Conservation (phyloP, 2,113 vertebrate species). For the Psilopogon haemacephalus region DNA sequence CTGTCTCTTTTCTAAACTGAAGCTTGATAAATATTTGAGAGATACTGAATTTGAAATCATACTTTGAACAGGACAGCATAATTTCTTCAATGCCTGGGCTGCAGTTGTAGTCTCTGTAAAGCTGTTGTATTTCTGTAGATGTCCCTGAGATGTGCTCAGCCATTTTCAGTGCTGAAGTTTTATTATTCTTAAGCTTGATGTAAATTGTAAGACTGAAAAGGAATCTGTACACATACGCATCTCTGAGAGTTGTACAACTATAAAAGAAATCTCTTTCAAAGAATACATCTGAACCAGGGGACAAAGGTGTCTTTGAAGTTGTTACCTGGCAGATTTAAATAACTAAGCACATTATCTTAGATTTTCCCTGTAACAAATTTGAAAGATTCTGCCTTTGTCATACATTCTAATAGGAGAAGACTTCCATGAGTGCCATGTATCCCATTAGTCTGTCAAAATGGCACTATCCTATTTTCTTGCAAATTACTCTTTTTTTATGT, state of each 20-base stretch:
- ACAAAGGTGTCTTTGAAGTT: not conserved
- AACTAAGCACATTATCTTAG: not conserved
- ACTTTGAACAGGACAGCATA: not conserved
- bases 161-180: not conserved
- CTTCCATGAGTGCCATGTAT: not conserved
- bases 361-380: not conserved
- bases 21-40: not conserved
- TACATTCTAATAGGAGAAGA: not conserved
- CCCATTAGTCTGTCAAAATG: conserved; percentile 14
- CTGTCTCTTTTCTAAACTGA: not conserved
- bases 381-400: not conserved
- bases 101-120: not conserved
- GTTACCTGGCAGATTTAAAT: not conserved
- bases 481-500: not conserved
- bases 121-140: not conserved
- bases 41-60: not conserved
- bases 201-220: not conserved
- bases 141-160: not conserved
- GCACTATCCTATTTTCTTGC: not conserved
- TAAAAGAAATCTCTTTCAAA: not conserved
- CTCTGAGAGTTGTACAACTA: not conserved
- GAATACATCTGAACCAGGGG: not conserved
- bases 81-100: not conserved
- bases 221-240: fast-evolving
- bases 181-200: not conserved